phyloP scores from a whole-genome alignment of 2,888 invertebrate genomes.

The Epicampocera succincta region DNA sequence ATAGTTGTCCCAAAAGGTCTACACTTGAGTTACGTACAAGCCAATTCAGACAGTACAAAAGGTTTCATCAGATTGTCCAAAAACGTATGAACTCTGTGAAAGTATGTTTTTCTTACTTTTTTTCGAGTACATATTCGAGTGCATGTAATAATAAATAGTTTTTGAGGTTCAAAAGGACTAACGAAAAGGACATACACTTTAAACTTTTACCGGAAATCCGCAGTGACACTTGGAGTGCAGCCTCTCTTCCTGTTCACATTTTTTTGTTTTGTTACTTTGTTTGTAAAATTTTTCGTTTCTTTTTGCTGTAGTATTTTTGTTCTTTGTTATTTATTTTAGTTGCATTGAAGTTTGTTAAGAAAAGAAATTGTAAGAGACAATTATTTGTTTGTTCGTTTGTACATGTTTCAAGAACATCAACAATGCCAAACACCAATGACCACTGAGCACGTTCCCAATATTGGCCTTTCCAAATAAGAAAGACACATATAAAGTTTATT shows the following conservation, averaged over 20 bases:
- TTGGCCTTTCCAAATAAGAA: constrained; percentile 53
- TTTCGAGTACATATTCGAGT: constrained; percentile 11
- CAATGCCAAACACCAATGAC: constrained; percentile 64
- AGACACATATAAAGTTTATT: constrained; percentile 37
- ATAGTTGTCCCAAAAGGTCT: constrained; percentile 64
- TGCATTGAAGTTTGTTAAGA: constrained; percentile 57
- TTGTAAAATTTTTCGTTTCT: constrained; percentile 1
- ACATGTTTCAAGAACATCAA: constrained; percentile 27
- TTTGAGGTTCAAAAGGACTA: constrained; percentile 65
- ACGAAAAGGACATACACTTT: constrained; percentile 72
- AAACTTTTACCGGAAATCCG: constrained; percentile 76
- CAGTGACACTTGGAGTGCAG: constrained; percentile 74
- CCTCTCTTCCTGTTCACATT: constrained; percentile 70
- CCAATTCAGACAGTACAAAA: constrained; percentile 43
- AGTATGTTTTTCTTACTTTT: constrained; percentile 16
- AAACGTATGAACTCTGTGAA: constrained; percentile 46
- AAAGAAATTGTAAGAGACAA: constrained; percentile 59
- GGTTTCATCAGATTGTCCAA: constrained; percentile 67
- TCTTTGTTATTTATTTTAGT: constrained; percentile 48
- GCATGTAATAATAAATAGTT: constrained; percentile 60
- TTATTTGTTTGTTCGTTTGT: constrained; percentile 44
- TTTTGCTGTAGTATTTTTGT: constrained; percentile 36
- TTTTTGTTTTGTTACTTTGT: constrained; percentile 18
- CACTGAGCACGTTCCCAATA: constrained; percentile 64
- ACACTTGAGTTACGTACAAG: constrained; percentile 32